These are phyloP conservation scores for Thalassaphorura encarpata DNA, from an alignment of 1,140 invertebrate genomes.

Conservation along the genomic window DNA sequence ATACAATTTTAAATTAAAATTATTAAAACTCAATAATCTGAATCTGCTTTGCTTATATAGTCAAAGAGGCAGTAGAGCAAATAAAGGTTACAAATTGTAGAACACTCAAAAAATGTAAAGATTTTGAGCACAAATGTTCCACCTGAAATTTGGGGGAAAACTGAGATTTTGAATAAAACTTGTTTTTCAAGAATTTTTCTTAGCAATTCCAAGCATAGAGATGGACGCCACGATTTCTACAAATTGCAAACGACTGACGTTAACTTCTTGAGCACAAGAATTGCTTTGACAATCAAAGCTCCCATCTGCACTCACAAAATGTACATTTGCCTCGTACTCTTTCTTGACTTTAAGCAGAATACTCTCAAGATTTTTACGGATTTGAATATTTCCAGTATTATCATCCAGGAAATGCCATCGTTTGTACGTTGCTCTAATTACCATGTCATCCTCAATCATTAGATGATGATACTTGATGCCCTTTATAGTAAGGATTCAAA, in stretches of 20 bases:
- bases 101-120: conserved; percentile 80
- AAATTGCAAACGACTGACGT: conserved; percentile 64
- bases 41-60: too few species aligned
- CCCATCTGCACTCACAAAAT: conserved; percentile 81
- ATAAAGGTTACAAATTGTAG: conserved; percentile 67
- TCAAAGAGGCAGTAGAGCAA: conserved; percentile 38
- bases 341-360: conserved; percentile 31
- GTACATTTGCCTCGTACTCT: conserved; percentile 45
- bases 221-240: conserved; percentile 73
- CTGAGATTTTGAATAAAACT: too few species aligned
- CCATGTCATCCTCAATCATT: conserved; percentile 76
- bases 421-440: conserved; percentile 62
- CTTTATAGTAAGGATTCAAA: conserved; percentile 86
- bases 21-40: too few species aligned
- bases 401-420: conserved; percentile 81
- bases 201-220: conserved; percentile 46
- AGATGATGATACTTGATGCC: conserved; percentile 54
- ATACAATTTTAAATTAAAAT: too few species aligned
- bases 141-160: conserved; percentile 39
- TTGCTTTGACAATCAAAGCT: conserved; percentile 74
- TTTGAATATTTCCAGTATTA: conserved; percentile 69
- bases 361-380: conserved; percentile 50
- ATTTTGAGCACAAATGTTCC: conserved; percentile 79
- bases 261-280: conserved; percentile 73
- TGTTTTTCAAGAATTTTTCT: background rate